Evolutionary conservation across 23 tunicate genomes (phyloP).

Genomic region (Trididemnum clinides): DNA sequence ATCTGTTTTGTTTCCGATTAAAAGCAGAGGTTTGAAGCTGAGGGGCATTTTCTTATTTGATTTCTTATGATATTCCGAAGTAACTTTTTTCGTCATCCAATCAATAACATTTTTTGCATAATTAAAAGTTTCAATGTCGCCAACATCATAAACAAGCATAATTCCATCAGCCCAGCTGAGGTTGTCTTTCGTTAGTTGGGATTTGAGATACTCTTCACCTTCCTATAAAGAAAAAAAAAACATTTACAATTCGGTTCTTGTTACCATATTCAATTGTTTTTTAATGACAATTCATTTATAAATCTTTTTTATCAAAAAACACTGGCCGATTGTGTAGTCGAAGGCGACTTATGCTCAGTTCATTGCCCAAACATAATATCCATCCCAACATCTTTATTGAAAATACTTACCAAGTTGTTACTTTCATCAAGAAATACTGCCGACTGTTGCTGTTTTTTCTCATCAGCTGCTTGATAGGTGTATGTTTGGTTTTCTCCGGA

Average conservation of each 20-base stretch:
- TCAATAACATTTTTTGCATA: slow-evolving; percentile 28
- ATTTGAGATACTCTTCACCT: neutral
- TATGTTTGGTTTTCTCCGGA: slow-evolving; percentile 46
- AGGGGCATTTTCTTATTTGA: neutral
- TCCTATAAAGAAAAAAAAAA: slow-evolving; percentile 12
- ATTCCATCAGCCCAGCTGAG: slow-evolving; percentile 52
- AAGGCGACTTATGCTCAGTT: no score
- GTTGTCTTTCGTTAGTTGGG: slow-evolving; percentile 26
- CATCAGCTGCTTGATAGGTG: neutral
- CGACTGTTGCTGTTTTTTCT: slow-evolving; percentile 2
- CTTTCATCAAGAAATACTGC: slow-evolving; percentile 41
- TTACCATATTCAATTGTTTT: no score
- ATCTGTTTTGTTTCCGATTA: slow-evolving; percentile 48
- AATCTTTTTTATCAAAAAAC: no score
- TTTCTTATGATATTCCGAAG: neutral
- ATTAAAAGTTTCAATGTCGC: slow-evolving; percentile 5
- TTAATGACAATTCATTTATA: no score
- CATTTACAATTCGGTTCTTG: no score
- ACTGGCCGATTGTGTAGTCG: no score
- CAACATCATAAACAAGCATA: slow-evolving; percentile 48
- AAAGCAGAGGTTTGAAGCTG: slow-evolving; percentile 20
- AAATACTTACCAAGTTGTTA: slow-evolving; percentile 18
- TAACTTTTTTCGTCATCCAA: neutral
- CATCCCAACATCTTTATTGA: no score
- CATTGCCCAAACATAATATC: no score